phyloP scores from a whole-genome alignment of 2,797 vertebrate species.

The Typhlichthys eigenmanni region DNA sequence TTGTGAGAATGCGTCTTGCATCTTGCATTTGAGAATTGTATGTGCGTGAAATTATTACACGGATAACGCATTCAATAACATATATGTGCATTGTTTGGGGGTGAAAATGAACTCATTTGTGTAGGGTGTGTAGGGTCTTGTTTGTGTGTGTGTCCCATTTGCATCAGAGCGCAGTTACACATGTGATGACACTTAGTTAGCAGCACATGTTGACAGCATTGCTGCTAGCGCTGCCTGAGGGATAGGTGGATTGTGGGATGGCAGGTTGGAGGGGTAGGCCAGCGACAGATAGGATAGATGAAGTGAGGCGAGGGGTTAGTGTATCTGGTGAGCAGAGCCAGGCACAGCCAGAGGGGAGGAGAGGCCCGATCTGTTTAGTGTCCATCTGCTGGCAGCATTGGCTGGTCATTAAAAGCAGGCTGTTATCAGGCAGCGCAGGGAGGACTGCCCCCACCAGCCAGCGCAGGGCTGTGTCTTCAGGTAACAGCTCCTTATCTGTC shows the following conservation, averaged over 20 bases:
- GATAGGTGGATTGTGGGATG: conserved; percentile 55
- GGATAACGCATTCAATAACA: conserved; percentile 35
- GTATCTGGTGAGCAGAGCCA: conserved; percentile 72
- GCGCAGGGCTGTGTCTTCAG: conserved; percentile 76
- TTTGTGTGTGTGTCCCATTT: conserved; percentile 31
- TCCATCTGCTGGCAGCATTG: conserved; percentile 81
- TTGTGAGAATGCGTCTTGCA: conserved; percentile 18
- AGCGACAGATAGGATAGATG: not conserved
- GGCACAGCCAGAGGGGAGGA: conserved; percentile 73
- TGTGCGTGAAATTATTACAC: conserved; percentile 39
- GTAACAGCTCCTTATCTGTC: conserved; percentile 82
- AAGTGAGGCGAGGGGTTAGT: conserved; percentile 36
- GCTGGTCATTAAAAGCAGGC: conserved; percentile 81
- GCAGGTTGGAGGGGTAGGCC: conserved; percentile 38
- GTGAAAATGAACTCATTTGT: conserved; percentile 27
- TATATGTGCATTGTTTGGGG: conserved; percentile 32
- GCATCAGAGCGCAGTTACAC: conserved; percentile 47
- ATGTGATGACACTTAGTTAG: conserved; percentile 42
- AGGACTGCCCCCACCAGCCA: conserved; percentile 75
- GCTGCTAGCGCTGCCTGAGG: conserved; percentile 55
- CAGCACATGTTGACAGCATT: conserved; percentile 31
- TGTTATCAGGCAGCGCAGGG: conserved; percentile 80
- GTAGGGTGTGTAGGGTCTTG: conserved; percentile 28
- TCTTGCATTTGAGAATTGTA: conserved; percentile 35
- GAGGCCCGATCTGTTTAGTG: conserved; percentile 79